phyloP scores from a whole-genome alignment of 2,113 vertebrate species.

The Globicephala melas region DNA sequence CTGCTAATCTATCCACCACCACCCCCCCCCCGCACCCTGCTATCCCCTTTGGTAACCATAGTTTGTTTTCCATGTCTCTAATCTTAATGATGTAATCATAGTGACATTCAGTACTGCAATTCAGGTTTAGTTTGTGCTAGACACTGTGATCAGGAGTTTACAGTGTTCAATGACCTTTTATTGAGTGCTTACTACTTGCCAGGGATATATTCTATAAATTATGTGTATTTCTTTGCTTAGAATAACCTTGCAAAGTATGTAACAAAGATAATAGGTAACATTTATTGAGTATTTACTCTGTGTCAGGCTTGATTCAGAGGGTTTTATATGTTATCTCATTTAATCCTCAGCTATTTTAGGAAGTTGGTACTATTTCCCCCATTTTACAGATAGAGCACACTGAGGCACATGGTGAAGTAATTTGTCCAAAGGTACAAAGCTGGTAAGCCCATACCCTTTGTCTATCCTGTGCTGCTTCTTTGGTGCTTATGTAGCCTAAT shows the following conservation, averaged over 20 bases:
- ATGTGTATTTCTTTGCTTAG: conserved; percentile 3
- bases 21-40: fast-evolving
- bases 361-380: neutral
- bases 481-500: neutral
- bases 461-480: neutral
- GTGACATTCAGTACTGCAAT: neutral
- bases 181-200: neutral
- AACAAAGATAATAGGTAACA: neutral
- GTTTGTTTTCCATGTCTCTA: neutral
- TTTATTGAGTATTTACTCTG: neutral
- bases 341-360: neutral
- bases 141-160: neutral
- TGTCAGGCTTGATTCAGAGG: neutral
- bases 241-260: conserved; percentile 20
- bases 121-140: neutral
- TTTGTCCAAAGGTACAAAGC: neutral
- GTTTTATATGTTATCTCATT: neutral
- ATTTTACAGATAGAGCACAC: neutral
- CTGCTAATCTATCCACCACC: neutral
- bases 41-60: neutral
- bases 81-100: neutral
- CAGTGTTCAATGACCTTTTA: neutral
- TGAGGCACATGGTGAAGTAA: neutral
- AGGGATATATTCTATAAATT: neutral
- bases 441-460: neutral